Base-by-base conservation (phyloP, 2,888 invertebrate genomes). In the Lutraria lutraria region DNA sequence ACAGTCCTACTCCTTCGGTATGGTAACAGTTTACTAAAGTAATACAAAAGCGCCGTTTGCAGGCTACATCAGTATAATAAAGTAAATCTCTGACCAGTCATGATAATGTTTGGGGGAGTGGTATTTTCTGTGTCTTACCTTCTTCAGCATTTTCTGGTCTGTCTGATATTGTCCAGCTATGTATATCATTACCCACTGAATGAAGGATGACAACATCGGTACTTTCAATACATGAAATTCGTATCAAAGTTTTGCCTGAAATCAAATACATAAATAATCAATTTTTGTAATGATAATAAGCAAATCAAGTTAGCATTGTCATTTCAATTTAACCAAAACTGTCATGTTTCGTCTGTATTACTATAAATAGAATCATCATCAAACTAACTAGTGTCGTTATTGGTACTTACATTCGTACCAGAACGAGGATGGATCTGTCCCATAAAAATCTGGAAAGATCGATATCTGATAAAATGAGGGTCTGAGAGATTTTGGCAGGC, bases 391-490 rank as follows among this genome's bases (percentile, higher is more conserved):
- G n/a, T n/a, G n/a, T n/a, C n/a, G n/a, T n/a, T n/a, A n/a, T n/a
- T n/a, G n/a, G n/a, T 34, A 81, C 68, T 87, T 83, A 82, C 87
- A 87, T n/a, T 56, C 31, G 13, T 72, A 60, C 6, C 25, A 25
- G n/a, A 82, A 81, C 4, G 29, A 21, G 21, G n/a, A 56, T 8
- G 85, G 85, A 43, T 80, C 80, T 34, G 25, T 43, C 0, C n/a
- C 60, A 43, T 91, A 88, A 8, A 91, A 84, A 52, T 86, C 34
- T 0, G 89, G 91, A 25, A 81, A 83, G 34, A 91, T 53, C 43
- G 86, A 88, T 19, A 91, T 85, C 10, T 88, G 82, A 34, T 91
- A 91, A 8, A 88, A 72, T 19, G 31, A 19, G 0, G 91, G 91
- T 53, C 80, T 29, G 0, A 91, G 12, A 0, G 84, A 53, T 3